Evolutionary conservation across 92 coral and sea anemone species (phyloP), one percentile per base, ranked within the genome.

Genomic region (Meandrina meandrites): DNA sequence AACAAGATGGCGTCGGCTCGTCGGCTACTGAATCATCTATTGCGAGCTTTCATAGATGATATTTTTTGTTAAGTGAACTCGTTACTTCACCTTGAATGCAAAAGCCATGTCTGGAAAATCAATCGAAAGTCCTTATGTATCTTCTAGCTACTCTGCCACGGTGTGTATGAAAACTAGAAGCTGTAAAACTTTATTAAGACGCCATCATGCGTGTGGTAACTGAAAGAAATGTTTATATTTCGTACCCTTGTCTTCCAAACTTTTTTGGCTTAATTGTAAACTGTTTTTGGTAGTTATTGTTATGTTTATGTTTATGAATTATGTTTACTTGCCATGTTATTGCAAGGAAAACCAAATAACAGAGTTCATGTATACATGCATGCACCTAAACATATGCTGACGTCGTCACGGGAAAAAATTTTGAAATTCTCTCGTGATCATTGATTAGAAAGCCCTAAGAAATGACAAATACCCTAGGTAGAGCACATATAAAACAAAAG

Each of bases 101-200:
- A 18, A 35, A 56, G 19, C 40, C 53, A 89, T 89, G 92, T 71
- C 92, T 67, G 81, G 68, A n/a, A 89, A 89, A 79, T 53, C 60
- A 32, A n/a, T 76, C 28, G 84, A 77, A n/a, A 42, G 42, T 75
- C 56, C n/a, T 79, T 47, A 68, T 79, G 47, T 45, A 53, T 80
- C 84, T 22, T 71, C 89, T 28, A 86, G 82, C 72, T 89, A 89
- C 81, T 79, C 92, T 82, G 70, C 86, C 48, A 89, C 74, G 92
- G 92, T 85, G 32, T 35, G 89, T 79, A 40, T 51, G 53, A 31
- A 30, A 18, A 35, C 15, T 70, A 45, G 82, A 36, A 5, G 28
- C 1, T 30, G 18, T 54, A 22, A 22, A 40, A 40, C 45, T 2
- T 6, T 6, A 40, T 40, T 40, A 40, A 40, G n/a, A n/a, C n/a